phyloP scores from a whole-genome alignment of 2,113 vertebrate genomes.

The Gallinago undulata region DNA sequence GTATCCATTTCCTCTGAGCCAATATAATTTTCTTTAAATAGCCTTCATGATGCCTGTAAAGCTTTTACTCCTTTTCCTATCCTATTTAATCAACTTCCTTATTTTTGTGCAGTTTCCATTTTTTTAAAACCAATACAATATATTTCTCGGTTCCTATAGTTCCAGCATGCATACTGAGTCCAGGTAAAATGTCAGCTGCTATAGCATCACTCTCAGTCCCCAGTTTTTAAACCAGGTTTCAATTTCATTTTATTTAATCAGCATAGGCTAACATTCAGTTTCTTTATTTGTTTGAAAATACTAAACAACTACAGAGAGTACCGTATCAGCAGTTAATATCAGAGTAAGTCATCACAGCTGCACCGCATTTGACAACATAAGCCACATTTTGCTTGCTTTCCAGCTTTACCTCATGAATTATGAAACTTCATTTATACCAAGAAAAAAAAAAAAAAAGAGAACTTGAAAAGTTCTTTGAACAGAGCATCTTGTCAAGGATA shows the following conservation, averaged over 20 bases:
- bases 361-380: background rate
- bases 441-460: background rate
- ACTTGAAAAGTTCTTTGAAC: constrained; percentile 59
- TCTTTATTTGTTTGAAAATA: background rate
- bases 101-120: background rate
- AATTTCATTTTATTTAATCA: background rate
- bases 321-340: background rate
- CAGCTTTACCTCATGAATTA: background rate
- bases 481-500: constrained; percentile 24
- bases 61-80: background rate
- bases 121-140: background rate
- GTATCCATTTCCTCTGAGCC: constrained; percentile 5
- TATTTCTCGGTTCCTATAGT: background rate
- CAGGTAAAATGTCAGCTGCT: background rate
- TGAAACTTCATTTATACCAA: constrained; percentile 21
- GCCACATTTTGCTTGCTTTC: background rate
- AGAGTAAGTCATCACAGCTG: background rate
- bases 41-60: background rate
- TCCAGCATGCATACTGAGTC: background rate
- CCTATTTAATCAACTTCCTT: background rate
- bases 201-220: background rate
- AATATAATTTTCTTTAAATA: constrained; percentile 18
- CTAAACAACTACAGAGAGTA: background rate
- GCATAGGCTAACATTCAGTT: background rate
- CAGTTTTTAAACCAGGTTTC: background rate